These are phyloP conservation scores for Dryocosmus kuriphilus DNA, from an alignment of 2,888 invertebrate species.

Conservation along the genomic window DNA sequence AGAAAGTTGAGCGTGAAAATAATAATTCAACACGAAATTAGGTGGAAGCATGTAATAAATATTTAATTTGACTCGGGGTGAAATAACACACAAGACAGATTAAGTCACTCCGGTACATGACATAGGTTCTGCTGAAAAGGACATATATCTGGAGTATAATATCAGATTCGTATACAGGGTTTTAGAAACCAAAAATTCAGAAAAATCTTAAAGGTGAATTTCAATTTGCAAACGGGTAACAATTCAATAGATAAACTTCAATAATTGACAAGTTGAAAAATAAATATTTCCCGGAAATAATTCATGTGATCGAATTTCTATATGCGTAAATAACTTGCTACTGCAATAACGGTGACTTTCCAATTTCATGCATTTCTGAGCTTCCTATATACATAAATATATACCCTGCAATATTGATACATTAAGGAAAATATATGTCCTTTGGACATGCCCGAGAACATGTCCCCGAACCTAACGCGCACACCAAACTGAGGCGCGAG, in stretches of 20 bases:
- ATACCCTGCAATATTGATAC: background rate
- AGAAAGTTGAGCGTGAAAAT: no score
- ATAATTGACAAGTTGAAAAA: no score
- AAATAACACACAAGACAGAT: background rate
- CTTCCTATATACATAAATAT: no score
- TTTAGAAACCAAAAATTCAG: no score
- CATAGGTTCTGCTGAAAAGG: background rate
- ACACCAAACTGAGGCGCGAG: background rate
- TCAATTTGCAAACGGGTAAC: no score
- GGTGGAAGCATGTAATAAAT: no score
- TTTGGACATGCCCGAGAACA: background rate
- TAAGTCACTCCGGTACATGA: background rate
- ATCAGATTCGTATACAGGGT: background rate
- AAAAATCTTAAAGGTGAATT: no score
- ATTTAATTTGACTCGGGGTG: background rate
- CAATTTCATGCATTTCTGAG: background rate
- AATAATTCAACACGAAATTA: no score
- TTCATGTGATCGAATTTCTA: background rate
- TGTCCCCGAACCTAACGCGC: background rate
- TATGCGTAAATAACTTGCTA: background rate
- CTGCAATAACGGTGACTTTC: background rate
- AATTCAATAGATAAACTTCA: no score
- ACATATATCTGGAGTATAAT: background rate
- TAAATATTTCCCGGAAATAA: background rate
- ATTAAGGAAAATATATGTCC: constrained; percentile 1